Conservation (phyloP, 2,888 invertebrate genomes). For the Tenthredo scrophulariae region DNA sequence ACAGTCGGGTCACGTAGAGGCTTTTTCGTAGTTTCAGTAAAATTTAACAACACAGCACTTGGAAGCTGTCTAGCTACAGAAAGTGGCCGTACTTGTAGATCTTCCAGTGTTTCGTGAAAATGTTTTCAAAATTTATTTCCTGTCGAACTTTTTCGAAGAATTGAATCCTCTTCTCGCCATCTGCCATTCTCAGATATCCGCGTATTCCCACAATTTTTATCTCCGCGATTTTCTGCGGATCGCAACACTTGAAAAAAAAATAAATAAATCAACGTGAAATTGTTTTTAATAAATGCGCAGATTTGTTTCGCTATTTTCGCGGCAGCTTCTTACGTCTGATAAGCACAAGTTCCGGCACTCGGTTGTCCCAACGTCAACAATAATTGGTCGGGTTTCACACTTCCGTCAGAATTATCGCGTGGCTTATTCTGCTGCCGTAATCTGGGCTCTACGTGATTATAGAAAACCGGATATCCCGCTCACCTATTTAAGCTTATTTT, state of each 20-base stretch:
- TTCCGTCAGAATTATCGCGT: slow-evolving; percentile 33
- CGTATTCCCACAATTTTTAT: background rate
- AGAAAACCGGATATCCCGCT: slow-evolving; percentile 16
- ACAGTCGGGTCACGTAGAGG: slow-evolving; percentile 45
- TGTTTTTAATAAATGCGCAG: background rate
- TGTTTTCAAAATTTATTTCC: slow-evolving; percentile 35
- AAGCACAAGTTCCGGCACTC: background rate
- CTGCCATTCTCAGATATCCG: background rate
- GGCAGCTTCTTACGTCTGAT: background rate
- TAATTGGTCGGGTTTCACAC: slow-evolving; percentile 25
- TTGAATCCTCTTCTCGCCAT: background rate
- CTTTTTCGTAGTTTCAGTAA: slow-evolving; percentile 43
- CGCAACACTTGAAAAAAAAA: background rate
- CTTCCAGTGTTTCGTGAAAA: background rate
- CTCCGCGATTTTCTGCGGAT: background rate
- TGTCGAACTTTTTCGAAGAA: background rate
- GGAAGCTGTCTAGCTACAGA: slow-evolving; percentile 31
- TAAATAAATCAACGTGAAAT: background rate
- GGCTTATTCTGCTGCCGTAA: background rate
- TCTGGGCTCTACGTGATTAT: background rate
- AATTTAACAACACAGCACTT: slow-evolving; percentile 50
- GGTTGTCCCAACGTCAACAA: slow-evolving; percentile 18
- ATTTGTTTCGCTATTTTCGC: background rate
- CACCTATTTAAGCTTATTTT: background rate
- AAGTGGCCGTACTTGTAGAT: slow-evolving; percentile 34